These are phyloP conservation scores for Penaeus indicus DNA, from an alignment of 1,140 invertebrate species.

Conservation along the genomic window DNA sequence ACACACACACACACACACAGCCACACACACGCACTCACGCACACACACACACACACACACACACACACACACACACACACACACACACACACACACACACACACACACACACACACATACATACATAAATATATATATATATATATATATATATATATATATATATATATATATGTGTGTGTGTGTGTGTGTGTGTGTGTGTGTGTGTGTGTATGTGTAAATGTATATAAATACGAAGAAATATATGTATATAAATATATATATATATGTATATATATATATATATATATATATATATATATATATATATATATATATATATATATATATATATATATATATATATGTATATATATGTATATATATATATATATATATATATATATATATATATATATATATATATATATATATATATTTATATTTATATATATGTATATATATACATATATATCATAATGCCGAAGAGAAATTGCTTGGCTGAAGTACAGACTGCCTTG, in stretches of 20 bases:
- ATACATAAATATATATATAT: background rate
- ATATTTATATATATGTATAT: too few relatives aligned
- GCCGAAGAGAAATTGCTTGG: too few relatives aligned
- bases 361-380: background rate
- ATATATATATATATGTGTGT: background rate
- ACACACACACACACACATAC: background rate
- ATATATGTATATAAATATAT: slow-evolving; percentile 29
- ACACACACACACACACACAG: background rate
- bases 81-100: background rate
- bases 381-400: too few relatives aligned
- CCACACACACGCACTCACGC: background rate
- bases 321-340: slow-evolving; percentile 1
- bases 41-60: background rate
- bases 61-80: background rate
- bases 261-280: slow-evolving; percentile 34
- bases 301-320: slow-evolving; percentile 9
- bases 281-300: slow-evolving; percentile 21
- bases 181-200: slow-evolving; percentile 12
- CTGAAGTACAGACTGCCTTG: too few relatives aligned
- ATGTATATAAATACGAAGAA: slow-evolving; percentile 9
- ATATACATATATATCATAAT: too few relatives aligned
- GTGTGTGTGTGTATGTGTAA: slow-evolving; percentile 6
- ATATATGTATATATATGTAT: background rate
- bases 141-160: background rate
- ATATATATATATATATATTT: too few relatives aligned